Evolutionary conservation across 2,888 invertebrate genomes (phyloP), one percentile per base, ranked within the genome.

Genomic region (Tenthredo mesomela): DNA sequence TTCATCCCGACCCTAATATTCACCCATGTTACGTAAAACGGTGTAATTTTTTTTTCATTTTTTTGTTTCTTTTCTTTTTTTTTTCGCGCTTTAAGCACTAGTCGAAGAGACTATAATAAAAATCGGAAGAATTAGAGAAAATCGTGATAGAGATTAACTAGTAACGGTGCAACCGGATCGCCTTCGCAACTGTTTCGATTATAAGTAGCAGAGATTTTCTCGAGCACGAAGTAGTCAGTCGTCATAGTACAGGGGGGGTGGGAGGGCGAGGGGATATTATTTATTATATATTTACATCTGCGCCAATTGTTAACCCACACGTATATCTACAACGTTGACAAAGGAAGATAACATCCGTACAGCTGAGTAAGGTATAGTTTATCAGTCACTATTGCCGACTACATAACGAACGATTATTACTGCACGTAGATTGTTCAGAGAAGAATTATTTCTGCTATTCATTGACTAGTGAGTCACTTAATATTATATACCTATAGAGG

Each of bases 91-190:
- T 18, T 54, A 54, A 7, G n/a, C n/a, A 54, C 54, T 1, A 54
- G 54, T 61, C 6, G 12, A 61, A 61, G 25, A 12, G 21, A 10
- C 25, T 21, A 25, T 25, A 61, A 33, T 67, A 29, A 18, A 15
- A 6, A 67, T 15, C 67, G 12, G 0, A 21, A 73, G 73, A 43
- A 12, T n/a, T 4, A n/a, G 71, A 40, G 21, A 21, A 12, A 40
- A 43, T 12, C 21, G 43, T 43, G 43, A 73, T 73, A 43, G 9
- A 77, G 4, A 77, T 29, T 29, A 33, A 54, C 47, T n/a, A n/a
- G 40, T 80, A 80, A 80, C 80, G 80, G 80, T 80, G 80, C 61
- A 43, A 80, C 80, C 65, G 80, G 80, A 80, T 80, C 80, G 80
- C 80, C 80, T 80, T 61, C 80, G 43, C 80, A 80, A 61, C 21